Evolutionary conservation across 2,113 vertebrate genomes (phyloP).

Genomic region (Podiceps cristatus): DNA sequence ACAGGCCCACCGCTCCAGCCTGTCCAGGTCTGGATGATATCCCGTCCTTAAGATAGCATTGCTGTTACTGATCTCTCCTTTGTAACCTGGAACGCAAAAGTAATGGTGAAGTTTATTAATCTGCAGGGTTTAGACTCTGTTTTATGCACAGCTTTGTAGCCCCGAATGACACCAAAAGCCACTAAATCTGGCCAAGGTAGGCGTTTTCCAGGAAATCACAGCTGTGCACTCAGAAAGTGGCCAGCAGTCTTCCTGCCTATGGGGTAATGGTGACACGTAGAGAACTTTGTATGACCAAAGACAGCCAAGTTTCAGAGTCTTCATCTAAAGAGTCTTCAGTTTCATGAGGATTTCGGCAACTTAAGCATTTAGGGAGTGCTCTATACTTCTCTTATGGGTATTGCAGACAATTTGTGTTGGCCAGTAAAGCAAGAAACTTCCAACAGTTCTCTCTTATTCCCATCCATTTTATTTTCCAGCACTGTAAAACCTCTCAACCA

Average conservation of each 20-base stretch:
- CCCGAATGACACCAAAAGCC: background rate
- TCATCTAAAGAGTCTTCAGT: background rate
- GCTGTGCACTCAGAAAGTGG: background rate
- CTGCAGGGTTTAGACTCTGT: background rate
- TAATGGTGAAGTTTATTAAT: background rate
- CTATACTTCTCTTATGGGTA: background rate
- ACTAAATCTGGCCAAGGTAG: background rate
- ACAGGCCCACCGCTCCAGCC: too few species aligned
- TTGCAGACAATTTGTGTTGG: background rate
- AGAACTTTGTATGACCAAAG: background rate
- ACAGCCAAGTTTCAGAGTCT: background rate
- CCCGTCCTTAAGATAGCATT: too few species aligned
- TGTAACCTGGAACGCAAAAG: background rate
- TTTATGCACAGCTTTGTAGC: background rate
- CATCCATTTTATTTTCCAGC: background rate
- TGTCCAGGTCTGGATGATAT: too few species aligned
- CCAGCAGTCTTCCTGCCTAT: background rate
- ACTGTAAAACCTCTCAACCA: rapidly evolving
- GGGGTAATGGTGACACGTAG: background rate
- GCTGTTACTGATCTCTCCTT: background rate
- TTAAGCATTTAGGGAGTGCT: background rate
- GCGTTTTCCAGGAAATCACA: background rate
- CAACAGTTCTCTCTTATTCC: background rate
- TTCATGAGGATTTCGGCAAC: background rate
- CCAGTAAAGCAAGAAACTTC: background rate